These are phyloP conservation scores for Archips xylosteana DNA, from an alignment of 2,888 invertebrate genomes.

Conservation along the genomic window DNA sequence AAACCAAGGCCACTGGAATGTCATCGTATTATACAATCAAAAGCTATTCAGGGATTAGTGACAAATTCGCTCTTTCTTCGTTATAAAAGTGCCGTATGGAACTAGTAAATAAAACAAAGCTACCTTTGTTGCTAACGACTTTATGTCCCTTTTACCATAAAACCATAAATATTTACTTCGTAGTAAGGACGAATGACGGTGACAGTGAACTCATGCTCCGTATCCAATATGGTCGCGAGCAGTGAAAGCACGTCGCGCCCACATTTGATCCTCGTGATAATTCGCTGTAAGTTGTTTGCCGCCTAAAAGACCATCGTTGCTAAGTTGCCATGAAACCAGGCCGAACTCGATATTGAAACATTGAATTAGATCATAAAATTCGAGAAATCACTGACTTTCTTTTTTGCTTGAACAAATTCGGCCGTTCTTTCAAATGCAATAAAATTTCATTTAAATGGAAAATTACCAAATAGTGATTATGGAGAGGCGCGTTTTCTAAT, in stretches of 20 bases:
- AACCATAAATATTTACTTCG: conserved; percentile 14
- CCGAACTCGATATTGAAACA: conserved; percentile 47
- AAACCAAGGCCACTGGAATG: conserved; percentile 13
- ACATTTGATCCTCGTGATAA: conserved; percentile 40
- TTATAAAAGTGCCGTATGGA: neutral
- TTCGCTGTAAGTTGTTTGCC: conserved; percentile 40
- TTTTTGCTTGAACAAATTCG: conserved; percentile 25
- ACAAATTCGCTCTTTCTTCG: neutral
- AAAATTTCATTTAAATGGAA: neutral
- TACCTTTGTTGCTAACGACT: neutral
- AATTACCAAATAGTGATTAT: neutral
- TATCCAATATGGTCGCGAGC: conserved; percentile 26
- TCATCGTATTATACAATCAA: neutral
- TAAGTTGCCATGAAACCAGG: conserved; percentile 42
- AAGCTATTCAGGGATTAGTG: neutral
- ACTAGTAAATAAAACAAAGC: neutral
- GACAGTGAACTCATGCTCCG: conserved; percentile 18
- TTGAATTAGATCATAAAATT: conserved; percentile 45
- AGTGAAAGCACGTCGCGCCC: conserved; percentile 44
- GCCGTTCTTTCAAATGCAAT: conserved; percentile 2
- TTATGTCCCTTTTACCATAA: neutral
- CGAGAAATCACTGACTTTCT: conserved; percentile 45
- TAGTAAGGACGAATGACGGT: conserved; percentile 3
- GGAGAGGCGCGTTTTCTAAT: neutral
- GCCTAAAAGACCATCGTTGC: conserved; percentile 38